Evolutionary conservation across 2,113 vertebrate species (phyloP), one percentile per base, ranked within the genome.

Genomic region (Ictalurus punctatus): DNA sequence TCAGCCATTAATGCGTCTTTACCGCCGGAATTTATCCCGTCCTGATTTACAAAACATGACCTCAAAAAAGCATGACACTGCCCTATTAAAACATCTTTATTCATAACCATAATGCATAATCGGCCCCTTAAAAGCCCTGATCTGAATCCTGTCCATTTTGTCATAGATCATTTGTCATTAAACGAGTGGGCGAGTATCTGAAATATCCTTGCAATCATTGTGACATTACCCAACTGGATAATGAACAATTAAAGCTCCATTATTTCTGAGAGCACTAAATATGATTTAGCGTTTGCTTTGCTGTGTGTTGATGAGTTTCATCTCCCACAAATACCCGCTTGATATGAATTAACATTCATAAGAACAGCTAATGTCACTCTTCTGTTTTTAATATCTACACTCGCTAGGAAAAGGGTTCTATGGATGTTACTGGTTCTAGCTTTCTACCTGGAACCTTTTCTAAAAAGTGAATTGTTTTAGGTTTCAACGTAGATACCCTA

Each of bases 141-240:
- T 89, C 85, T 89, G 74, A 59, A 91, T 87, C 89, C 84, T 89
- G 89, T 76, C 82, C 79, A 56, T 90, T 89, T 86, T 91, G 91
- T 87, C 90, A 91, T 85, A 84, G 89, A 92, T 91, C 87, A 90
- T 92, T 92, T 92, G 84, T 91, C 87, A 90, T 89, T 85, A 87
- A 91, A 89, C 86, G 90, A 90, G 87, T 86, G 89, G 90, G 88
- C 37, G 87, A 91, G 90, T 86, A 85, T 78, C 90, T 87, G 91
- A 87, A 93, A 91, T 90, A 90, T 91, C 88, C 88, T 89, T 91
- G 87, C 74, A 76, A 87, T 90, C 86, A 86, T 65, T 88, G 74
- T 89, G 87, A 90, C 79, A 90, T 91, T 87, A 91, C 80, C 90
- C 89, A 88, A 79, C 85, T 88, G 90, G 44, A 91, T 92, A 89